Conservation (phyloP, 2,888 invertebrate genomes). For the Monoplex corrugatus region DNA sequence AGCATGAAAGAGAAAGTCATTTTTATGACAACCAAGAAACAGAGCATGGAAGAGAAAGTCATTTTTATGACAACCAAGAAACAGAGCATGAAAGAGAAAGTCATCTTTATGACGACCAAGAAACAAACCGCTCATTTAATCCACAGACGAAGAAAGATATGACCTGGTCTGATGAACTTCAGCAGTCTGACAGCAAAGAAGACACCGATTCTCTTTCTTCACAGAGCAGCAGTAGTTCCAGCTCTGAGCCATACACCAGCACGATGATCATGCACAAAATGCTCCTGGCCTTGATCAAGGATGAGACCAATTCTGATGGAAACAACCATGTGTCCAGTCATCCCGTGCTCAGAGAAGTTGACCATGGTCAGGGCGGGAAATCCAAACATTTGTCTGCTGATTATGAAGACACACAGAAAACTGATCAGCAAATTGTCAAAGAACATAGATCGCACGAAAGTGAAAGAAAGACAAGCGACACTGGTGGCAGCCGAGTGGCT, state of each 20-base stretch:
- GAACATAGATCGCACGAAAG: too few species aligned
- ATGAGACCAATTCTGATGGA: background rate
- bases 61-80: too few species aligned
- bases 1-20: background rate
- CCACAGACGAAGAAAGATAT: background rate
- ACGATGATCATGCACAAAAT: background rate
- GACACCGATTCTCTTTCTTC: background rate
- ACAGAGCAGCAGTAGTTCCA: background rate
- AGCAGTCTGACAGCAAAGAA: background rate
- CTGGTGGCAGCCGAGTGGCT: too few species aligned
- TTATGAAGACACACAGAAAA: too few species aligned
- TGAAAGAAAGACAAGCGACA: too few species aligned
- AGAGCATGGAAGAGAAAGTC: background rate
- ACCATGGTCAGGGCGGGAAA: too few species aligned
- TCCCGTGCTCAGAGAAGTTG: too few species aligned
- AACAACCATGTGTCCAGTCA: too few species aligned
- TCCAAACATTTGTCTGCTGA: too few species aligned
- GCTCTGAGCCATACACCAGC: background rate
- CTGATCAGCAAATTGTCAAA: too few species aligned
- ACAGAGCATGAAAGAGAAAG: background rate
- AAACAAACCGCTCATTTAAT: background rate
- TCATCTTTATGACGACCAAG: background rate
- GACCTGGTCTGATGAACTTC: background rate
- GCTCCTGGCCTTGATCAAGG: background rate
- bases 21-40: background rate